Evolutionary conservation across 2,797 vertebrate genomes (phyloP), one percentile per base, ranked within the genome.

Genomic region (Macrochelys suwanniensis): DNA sequence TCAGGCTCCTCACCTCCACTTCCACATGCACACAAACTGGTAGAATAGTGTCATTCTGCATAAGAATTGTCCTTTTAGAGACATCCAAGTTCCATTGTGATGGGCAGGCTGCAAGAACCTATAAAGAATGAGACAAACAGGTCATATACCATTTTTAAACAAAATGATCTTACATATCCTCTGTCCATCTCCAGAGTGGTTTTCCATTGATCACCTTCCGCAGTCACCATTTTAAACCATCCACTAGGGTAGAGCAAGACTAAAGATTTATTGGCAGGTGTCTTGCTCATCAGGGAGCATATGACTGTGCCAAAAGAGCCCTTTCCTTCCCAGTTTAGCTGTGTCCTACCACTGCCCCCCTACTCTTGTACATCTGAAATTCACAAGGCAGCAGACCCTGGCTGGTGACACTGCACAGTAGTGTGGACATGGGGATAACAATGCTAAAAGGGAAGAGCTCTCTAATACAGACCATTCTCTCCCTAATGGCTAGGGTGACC

Each of bases 1-100:
- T 51, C 53, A 50, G 3, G 47, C 3, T 45, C 47, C 7, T 82
- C 37, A 74, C 25, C 16, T 61, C 37, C 79, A 6, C 4, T 12
- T 50, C 5, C 59, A n/a, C 1, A 13, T 0, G 0, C 5, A 49
- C 0, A 0, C 47, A 76, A 80, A 85, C 61, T 51, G 80, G 15
- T 15, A 47, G 85, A 82, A 83, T 37, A 37, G 12, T 45, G 74
- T 76, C 74, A 68, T 33, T 31, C 28, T 61, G 13, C 28, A 33
- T 33, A 61, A 33, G 45, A 74, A 45, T 3, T 45, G 7, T 7
- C 28, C 50, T 74, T 61, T 74, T 17, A 61, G 11, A 71, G 57
- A 2, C 10, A 59, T 42, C 21, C 50, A 82, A 6, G 1, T 89
- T 51, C 37, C 49, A 84, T 15, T 2, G 0, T 61, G 47, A 57